Evolutionary conservation across 37 sponge, comb jelly and placozoan genomes (phyloP).

Genomic region (Axinella damicornis): DNA sequence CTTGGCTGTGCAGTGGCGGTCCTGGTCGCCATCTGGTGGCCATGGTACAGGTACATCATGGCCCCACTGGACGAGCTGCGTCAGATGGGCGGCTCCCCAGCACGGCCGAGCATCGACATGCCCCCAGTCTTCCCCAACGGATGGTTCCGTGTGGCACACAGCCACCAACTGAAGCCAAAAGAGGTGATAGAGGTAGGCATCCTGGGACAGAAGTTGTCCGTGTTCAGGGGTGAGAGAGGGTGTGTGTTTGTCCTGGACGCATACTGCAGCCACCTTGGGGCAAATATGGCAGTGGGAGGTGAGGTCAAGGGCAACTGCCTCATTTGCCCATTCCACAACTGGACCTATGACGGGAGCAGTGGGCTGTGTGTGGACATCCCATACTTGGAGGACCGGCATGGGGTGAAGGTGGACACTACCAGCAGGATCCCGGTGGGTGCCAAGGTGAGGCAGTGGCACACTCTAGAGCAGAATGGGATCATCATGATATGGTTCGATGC

Average conservation of each 20-base stretch:
- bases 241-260: conserved; percentile 63
- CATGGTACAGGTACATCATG: too few species aligned
- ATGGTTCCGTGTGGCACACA: conserved; percentile 55
- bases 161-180: conserved; percentile 30
- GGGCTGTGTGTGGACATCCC: conserved; percentile 72
- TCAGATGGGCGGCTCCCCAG: too few species aligned
- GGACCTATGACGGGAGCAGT: conserved; percentile 60
- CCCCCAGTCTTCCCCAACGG: conserved; percentile 81
- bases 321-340: conserved; percentile 78
- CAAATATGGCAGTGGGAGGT: conserved; percentile 71
- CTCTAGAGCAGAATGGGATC: conserved; percentile 39
- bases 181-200: conserved; percentile 23
- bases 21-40: too few species aligned
- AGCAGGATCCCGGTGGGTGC: conserved; percentile 56
- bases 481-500: conserved; percentile 77
- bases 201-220: conserved; percentile 67
- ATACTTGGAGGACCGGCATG: too few species aligned
- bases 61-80: too few species aligned
- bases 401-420: too few species aligned
- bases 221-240: conserved; percentile 72
- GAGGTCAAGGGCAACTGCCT: conserved; percentile 65
- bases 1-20: too few species aligned
- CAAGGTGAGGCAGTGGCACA: conserved; percentile 55
- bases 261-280: conserved; percentile 80
- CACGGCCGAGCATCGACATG: too few species aligned